A percentile compares a stretch with the other conserved stretches of the same genome.
Conservation (phyloP, 2,797 vertebrate species). For the Micromesistius poutassou region DNA sequence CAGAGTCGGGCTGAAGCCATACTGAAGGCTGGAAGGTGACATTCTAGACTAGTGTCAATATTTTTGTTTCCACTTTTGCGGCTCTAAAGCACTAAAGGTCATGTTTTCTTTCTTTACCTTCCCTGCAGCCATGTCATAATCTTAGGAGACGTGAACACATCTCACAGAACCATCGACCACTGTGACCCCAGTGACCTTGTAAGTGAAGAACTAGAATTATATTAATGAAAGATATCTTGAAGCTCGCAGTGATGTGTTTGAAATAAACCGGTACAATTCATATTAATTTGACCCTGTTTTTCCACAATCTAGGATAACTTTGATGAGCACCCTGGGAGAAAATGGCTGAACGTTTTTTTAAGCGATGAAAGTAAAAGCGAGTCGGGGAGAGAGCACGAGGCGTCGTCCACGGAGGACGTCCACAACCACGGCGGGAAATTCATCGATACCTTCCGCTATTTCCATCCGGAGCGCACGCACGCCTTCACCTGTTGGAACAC, state of each 20-base stretch:
- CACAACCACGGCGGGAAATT: constrained; percentile 65
- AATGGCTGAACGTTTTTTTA: constrained; percentile 81
- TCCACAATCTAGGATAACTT: constrained; percentile 74
- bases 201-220: constrained; percentile 55
- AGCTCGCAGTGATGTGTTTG: neutral
- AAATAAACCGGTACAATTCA: neutral
- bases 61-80: neutral
- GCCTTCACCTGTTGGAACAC: constrained; percentile 90
- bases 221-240: neutral
- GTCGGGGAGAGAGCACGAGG: constrained; percentile 20
- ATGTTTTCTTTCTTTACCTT: constrained; percentile 9
- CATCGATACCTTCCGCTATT: constrained; percentile 81
- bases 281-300: constrained; percentile 14
- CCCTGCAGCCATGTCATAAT: constrained; percentile 81
- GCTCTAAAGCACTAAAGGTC: neutral
- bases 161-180: constrained; percentile 83
- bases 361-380: constrained; percentile 30
- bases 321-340: constrained; percentile 82
- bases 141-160: constrained; percentile 88
- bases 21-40: constrained; percentile 77
- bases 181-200: constrained; percentile 82
- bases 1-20: constrained; percentile 81
- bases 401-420: constrained; percentile 9
- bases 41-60: neutral
- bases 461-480: constrained; percentile 77